These are phyloP conservation scores for Prionailurus bengalensis DNA, from an alignment of 2,113 vertebrate genomes.

Conservation along the genomic window DNA sequence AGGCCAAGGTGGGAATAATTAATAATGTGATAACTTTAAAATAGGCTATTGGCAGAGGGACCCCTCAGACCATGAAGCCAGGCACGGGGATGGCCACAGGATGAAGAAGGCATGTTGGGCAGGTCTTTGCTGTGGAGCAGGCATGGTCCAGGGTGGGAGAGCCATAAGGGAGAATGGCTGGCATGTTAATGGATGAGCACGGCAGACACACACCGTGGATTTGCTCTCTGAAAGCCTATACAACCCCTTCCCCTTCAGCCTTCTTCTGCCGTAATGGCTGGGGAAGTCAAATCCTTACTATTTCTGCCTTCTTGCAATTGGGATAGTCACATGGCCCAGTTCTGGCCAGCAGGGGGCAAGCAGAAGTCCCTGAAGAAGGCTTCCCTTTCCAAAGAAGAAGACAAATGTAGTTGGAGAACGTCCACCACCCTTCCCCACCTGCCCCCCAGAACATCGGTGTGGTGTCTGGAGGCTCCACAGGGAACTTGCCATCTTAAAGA, in stretches of 20 bases:
- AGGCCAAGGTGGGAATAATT: neutral
- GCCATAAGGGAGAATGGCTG: rapidly evolving
- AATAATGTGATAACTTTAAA: neutral
- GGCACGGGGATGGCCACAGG: neutral
- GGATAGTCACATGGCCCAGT: neutral
- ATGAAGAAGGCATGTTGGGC: neutral
- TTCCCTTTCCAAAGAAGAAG: neutral
- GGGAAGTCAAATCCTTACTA: neutral
- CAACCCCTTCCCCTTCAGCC: neutral
- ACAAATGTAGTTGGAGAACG: rapidly evolving
- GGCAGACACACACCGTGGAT: neutral
- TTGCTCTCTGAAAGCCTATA: neutral
- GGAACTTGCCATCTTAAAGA: neutral
- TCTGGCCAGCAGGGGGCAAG: neutral
- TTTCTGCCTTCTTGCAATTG: neutral
- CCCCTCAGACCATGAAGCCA: neutral
- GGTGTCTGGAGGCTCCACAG: too few relatives aligned
- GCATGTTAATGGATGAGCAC: rapidly evolving
- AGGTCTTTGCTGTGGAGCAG: neutral
- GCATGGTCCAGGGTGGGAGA: rapidly evolving
- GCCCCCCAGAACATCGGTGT: too few relatives aligned
- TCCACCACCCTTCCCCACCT: too few relatives aligned
- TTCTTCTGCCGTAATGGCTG: neutral
- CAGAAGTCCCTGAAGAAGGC: neutral
- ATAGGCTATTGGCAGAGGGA: rapidly evolving